These are phyloP conservation scores for Capricornis sumatraensis DNA, from an alignment of 2,113 vertebrate genomes.

Conservation along the genomic window DNA sequence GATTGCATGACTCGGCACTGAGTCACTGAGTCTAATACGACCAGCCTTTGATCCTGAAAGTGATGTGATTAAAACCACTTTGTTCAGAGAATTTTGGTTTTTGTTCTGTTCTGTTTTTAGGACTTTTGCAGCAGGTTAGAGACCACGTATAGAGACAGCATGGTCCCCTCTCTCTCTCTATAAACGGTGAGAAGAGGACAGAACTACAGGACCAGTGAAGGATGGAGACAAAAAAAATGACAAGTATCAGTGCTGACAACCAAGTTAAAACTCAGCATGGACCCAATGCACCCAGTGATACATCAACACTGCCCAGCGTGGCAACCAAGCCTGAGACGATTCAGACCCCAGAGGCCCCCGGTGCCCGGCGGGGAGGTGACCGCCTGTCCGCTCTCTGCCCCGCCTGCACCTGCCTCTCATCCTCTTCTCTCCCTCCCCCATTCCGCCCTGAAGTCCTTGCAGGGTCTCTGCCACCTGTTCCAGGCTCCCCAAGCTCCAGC, in stretches of 20 bases:
- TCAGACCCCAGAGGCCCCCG: not conserved
- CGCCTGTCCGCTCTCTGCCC: not conserved
- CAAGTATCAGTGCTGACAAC: not conserved
- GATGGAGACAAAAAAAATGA: not conserved
- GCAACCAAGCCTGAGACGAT: not conserved
- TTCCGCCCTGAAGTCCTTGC: not conserved
- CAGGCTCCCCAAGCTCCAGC: not conserved
- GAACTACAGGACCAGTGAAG: not conserved
- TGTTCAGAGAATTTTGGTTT: not conserved
- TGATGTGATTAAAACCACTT: not conserved
- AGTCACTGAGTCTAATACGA: not conserved
- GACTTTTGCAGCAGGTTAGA: not conserved
- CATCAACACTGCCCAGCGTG: fast-evolving
- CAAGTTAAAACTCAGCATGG: not conserved
- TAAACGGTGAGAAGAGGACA: not conserved
- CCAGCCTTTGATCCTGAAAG: not conserved
- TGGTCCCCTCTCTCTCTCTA: not conserved
- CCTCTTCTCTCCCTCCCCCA: not conserved
- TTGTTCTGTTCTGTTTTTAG: not conserved
- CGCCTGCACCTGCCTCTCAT: not conserved
- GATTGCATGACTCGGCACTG: not conserved
- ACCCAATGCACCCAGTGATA: not conserved
- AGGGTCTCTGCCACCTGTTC: not conserved
- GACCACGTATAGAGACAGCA: fast-evolving
- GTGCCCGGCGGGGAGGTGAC: not conserved